Conservation (phyloP, 1,140 invertebrate genomes). For the Micrasema longulum region DNA sequence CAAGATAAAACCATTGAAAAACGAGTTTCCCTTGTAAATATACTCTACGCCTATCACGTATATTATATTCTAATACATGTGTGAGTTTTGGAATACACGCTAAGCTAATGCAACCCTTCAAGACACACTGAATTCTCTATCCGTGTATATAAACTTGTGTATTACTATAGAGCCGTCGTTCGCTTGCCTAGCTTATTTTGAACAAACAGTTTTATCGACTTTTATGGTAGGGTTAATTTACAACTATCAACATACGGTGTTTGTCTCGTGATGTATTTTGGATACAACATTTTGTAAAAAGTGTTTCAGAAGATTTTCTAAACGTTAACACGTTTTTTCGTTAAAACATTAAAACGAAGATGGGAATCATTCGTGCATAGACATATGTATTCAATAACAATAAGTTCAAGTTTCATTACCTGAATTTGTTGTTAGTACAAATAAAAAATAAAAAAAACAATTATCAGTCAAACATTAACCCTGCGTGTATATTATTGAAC, state of each 20-base stretch:
- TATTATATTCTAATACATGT: slow-evolving; percentile 49
- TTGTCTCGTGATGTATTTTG: no score
- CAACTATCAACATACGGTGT: slow-evolving; percentile 3
- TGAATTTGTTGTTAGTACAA: no score
- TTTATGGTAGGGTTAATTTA: slow-evolving; percentile 29
- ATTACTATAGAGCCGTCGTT: slow-evolving; percentile 13
- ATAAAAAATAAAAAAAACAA: no score
- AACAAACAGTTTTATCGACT: slow-evolving; percentile 31
- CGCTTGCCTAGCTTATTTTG: slow-evolving; percentile 21
- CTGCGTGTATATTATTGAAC: no score
- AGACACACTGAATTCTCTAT: not conserved
- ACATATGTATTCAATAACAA: no score
- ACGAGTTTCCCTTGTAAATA: slow-evolving; percentile 54
- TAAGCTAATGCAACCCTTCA: slow-evolving; percentile 27
- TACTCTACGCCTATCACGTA: slow-evolving; percentile 53
- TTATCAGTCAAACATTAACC: no score
- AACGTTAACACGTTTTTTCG: no score
- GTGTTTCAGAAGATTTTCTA: no score
- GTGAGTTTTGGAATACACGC: slow-evolving; percentile 13
- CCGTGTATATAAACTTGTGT: slow-evolving; percentile 9
- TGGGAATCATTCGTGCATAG: no score
- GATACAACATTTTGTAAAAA: no score
- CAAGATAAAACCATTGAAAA: slow-evolving; percentile 55
- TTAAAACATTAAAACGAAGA: no score
- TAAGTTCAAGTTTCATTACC: no score